Conservation (phyloP, 2,113 vertebrate genomes). For the Corythaeola cristata region DNA sequence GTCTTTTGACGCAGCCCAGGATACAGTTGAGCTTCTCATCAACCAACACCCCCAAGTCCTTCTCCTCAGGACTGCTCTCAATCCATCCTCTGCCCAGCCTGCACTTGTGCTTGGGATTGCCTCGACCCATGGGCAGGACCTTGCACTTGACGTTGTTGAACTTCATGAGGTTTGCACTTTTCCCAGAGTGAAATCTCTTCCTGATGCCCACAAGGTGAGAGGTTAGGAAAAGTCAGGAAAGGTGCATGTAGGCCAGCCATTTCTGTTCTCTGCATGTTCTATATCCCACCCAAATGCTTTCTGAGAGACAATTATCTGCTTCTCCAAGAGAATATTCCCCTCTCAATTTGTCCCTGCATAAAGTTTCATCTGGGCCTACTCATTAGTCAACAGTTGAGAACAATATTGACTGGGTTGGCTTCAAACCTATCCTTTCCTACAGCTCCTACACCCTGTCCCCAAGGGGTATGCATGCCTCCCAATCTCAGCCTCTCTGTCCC, state of each 20-base stretch:
- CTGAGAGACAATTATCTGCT: neutral
- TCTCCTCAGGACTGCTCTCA: too few relatives aligned
- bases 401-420: neutral
- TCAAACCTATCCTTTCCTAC: neutral
- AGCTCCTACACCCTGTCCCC: neutral
- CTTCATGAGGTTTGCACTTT: neutral
- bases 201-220: neutral
- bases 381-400: neutral
- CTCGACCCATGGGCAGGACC: too few relatives aligned
- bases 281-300: neutral
- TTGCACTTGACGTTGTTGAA: too few relatives aligned
- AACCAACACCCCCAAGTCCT: too few relatives aligned
- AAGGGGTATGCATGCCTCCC: neutral
- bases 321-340: neutral
- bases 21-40: too few relatives aligned
- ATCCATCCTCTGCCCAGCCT: too few relatives aligned
- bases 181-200: neutral
- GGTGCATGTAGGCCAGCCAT: neutral
- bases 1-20: too few relatives aligned
- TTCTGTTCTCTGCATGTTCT: neutral
- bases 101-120: too few relatives aligned
- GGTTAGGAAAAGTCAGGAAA: neutral
- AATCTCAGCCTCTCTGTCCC: neutral
- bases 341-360: neutral
- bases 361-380: neutral